These are phyloP conservation scores for Trinectes maculatus DNA, from an alignment of 2,113 vertebrate genomes.

Conservation along the genomic window DNA sequence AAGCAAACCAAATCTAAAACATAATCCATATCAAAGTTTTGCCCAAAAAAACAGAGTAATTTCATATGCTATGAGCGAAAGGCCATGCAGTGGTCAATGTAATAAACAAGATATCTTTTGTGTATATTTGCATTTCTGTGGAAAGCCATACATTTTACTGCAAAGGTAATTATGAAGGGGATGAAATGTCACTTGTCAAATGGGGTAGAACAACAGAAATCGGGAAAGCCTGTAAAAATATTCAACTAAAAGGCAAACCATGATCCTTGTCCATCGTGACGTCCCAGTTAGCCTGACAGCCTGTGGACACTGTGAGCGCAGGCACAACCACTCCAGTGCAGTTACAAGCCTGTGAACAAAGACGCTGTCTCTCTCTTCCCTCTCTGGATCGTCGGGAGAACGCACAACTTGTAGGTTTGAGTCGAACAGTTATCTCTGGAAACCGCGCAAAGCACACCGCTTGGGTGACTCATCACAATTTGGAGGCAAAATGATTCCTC, in stretches of 20 bases:
- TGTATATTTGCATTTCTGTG: no score
- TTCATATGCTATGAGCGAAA: background rate
- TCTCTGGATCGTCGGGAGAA: constrained; percentile 70
- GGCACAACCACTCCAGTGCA: constrained; percentile 57
- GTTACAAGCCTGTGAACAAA: constrained; percentile 70
- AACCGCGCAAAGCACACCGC: constrained; percentile 60
- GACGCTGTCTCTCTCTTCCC: constrained; percentile 59
- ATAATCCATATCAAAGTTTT: background rate
- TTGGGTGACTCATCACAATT: constrained; percentile 81
- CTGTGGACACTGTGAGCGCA: constrained; percentile 64
- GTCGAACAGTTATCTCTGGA: constrained; percentile 66
- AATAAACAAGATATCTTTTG: no score
- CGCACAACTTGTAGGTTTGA: constrained; percentile 69
- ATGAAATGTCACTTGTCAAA: constrained; percentile 43
- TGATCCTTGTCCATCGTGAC: constrained; percentile 42
- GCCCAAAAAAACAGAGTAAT: background rate
- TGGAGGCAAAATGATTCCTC: constrained; percentile 67
- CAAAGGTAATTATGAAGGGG: constrained; percentile 6
- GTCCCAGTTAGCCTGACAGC: constrained; percentile 71
- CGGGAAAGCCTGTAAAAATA: constrained; percentile 27
- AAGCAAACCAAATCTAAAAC: background rate
- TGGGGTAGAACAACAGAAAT: constrained; percentile 19
- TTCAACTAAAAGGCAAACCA: constrained; percentile 50
- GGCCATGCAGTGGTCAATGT: background rate
- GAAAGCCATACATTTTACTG: constrained; percentile 3